A percentile compares a stretch with the other conserved stretches of the same genome.
Conservation (phyloP, 2,113 vertebrate species). For the Aleadryas rufinucha region DNA sequence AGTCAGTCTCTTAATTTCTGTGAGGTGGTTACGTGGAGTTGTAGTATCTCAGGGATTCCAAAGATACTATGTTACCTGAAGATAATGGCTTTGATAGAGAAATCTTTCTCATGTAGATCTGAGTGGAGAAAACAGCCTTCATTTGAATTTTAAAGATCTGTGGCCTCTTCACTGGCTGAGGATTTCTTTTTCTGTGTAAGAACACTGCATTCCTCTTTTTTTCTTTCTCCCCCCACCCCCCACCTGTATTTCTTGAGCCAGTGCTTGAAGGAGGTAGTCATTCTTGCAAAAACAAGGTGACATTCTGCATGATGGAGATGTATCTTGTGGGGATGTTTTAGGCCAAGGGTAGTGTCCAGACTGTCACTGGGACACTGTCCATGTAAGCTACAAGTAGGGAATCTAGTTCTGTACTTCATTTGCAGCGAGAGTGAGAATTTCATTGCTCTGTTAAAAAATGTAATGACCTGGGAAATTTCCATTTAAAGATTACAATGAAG, state of each 20-base stretch:
- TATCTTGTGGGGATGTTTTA: background rate
- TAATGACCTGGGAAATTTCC: background rate
- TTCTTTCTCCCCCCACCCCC: fast-evolving
- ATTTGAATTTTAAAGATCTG: background rate
- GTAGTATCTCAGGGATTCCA: conserved; percentile 40
- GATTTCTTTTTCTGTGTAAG: background rate
- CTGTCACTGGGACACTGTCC: background rate
- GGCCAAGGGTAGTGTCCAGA: background rate
- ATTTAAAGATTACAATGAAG: background rate
- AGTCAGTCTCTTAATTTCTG: background rate
- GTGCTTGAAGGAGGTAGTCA: background rate
- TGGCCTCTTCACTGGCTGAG: background rate
- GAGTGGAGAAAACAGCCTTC: background rate
- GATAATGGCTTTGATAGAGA: background rate
- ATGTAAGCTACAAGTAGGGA: background rate
- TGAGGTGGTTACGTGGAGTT: background rate
- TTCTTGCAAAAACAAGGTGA: background rate
- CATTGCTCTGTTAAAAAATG: background rate
- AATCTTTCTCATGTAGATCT: background rate
- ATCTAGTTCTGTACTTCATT: conserved; percentile 20
- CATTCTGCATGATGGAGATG: background rate
- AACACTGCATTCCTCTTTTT: background rate
- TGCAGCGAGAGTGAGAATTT: background rate
- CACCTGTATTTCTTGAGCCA: background rate
- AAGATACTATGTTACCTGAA: background rate